These are phyloP conservation scores for Lysandra bellargus DNA, from an alignment of 2,888 invertebrate species.

Conservation along the genomic window DNA sequence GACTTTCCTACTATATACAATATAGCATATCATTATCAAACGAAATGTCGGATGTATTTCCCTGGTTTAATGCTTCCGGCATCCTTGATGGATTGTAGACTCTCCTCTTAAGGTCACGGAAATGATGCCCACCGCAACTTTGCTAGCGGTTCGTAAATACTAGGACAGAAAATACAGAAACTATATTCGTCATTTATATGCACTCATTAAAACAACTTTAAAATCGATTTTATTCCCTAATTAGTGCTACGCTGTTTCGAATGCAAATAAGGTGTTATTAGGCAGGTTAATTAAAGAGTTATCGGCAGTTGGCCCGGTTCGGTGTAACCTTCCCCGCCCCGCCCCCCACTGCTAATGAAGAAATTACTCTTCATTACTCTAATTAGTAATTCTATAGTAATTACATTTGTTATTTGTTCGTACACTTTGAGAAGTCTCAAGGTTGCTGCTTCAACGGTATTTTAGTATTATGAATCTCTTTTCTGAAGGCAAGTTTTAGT, in stretches of 20 bases:
- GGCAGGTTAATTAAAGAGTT: constrained; percentile 79
- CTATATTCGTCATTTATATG: background rate
- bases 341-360: constrained; percentile 73
- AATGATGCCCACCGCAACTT: background rate
- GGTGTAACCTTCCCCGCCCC: constrained; percentile 68
- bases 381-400: constrained; percentile 56
- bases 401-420: constrained; percentile 44
- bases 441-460: background rate
- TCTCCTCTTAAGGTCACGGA: background rate
- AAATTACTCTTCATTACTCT: constrained; percentile 76
- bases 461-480: background rate
- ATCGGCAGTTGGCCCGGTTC: constrained; percentile 76
- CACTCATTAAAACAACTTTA: constrained; percentile 1
- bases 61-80: background rate
- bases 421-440: background rate
- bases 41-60: background rate
- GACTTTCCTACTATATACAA: too few relatives aligned
- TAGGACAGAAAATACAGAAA: background rate
- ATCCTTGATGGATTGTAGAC: background rate
- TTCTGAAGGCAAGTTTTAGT: background rate
- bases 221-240: constrained; percentile 49
- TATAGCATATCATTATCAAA: too few relatives aligned
- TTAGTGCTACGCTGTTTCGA: constrained; percentile 57
- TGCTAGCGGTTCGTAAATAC: background rate
- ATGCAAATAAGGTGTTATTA: constrained; percentile 78